A percentile compares a stretch with the other conserved stretches of the same genome.
Conservation (phyloP, 53 echinoderm and acorn worm species). For the Hippasteria phrygiana region DNA sequence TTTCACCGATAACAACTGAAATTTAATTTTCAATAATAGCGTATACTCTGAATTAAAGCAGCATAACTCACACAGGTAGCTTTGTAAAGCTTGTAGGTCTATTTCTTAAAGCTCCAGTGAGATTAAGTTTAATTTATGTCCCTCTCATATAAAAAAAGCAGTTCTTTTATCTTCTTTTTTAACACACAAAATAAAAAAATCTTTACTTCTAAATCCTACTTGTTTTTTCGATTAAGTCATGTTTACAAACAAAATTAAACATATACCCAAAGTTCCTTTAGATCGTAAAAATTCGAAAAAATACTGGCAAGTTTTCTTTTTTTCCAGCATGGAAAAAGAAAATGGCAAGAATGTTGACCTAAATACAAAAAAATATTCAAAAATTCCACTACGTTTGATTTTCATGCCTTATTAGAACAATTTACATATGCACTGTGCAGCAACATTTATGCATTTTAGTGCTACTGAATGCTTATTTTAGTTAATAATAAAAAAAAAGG, state of each 20-base stretch:
- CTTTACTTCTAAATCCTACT: slow-evolving; percentile 39
- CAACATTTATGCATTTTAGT: slow-evolving; percentile 11
- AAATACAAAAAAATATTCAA: neutral
- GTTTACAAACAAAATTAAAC: slow-evolving; percentile 30
- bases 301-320: neutral
- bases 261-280: slow-evolving; percentile 31
- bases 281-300: slow-evolving; percentile 6
- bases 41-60: too few relatives aligned
- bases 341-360: slow-evolving; percentile 48
- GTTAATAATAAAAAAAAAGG: neutral
- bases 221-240: slow-evolving; percentile 2
- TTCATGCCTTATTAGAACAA: slow-evolving; percentile 27
- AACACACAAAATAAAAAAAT: slow-evolving; percentile 54
- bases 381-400: slow-evolving; percentile 4
- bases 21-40: too few relatives aligned
- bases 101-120: too few relatives aligned
- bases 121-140: too few relatives aligned
- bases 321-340: neutral
- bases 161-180: neutral
- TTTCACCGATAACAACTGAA: too few relatives aligned
- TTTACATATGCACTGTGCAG: slow-evolving; percentile 40
- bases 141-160: slow-evolving; percentile 32
- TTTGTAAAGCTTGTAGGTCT: too few relatives aligned
- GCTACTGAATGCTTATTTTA: slow-evolving; percentile 4
- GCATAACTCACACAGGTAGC: too few relatives aligned